These are phyloP conservation scores for Misgurnus mizolepis DNA, from an alignment of 2,113 vertebrate genomes.

Conservation along the genomic window DNA sequence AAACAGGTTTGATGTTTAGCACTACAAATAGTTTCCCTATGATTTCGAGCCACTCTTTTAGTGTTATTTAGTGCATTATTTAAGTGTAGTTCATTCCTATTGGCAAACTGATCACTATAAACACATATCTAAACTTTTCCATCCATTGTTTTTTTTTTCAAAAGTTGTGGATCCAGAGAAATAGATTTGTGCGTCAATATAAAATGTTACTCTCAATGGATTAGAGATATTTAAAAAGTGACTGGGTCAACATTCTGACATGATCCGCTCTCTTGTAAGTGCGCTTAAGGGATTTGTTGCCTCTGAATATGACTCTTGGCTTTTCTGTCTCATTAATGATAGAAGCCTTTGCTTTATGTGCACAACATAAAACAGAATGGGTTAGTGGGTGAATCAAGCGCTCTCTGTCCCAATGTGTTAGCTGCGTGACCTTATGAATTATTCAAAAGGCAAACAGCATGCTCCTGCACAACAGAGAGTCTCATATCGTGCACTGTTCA, in stretches of 20 bases:
- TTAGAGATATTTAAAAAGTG: slow-evolving; percentile 61
- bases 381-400: slow-evolving; percentile 62
- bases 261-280: slow-evolving; percentile 64
- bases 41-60: too few species aligned
- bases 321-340: slow-evolving; percentile 68
- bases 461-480: slow-evolving; percentile 5
- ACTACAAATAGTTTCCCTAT: too few species aligned
- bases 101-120: not conserved
- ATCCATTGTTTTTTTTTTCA: not conserved
- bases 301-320: slow-evolving; percentile 60
- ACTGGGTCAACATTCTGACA: slow-evolving; percentile 65
- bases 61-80: too few species aligned
- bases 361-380: slow-evolving; percentile 64
- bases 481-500: slow-evolving; percentile 12
- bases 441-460: slow-evolving; percentile 59
- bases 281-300: slow-evolving; percentile 59
- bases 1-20: too few species aligned
- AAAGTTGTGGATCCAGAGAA: not conserved
- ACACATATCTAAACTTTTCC: not conserved
- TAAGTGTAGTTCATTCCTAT: too few species aligned
- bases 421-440: slow-evolving; percentile 66
- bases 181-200: slow-evolving; percentile 1
- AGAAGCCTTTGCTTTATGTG: slow-evolving; percentile 56
- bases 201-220: slow-evolving; percentile 51
- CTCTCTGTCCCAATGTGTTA: slow-evolving; percentile 51